Evolutionary conservation across 1,140 invertebrate species (phyloP), one percentile per base, ranked within the genome.

Genomic region (Pristionchus pacificus): DNA sequence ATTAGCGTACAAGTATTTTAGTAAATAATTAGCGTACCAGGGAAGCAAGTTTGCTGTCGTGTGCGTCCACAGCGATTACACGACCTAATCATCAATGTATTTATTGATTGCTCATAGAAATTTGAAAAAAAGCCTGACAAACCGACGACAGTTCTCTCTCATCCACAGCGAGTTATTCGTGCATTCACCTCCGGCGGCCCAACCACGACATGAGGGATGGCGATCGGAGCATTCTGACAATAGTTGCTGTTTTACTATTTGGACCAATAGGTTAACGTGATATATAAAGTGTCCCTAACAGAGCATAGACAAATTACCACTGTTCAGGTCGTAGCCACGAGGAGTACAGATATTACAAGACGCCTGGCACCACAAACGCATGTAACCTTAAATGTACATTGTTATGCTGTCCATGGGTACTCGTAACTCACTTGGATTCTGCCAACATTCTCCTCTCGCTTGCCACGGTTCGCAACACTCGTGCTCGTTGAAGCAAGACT

Each of bases 111-210:
- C n/a, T n/a, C n/a, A n/a, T n/a, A n/a, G 38, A 49, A 49, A 49
- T 49, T 49, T 19, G 38, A 19, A 49, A 67, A 10, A 25, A 2
- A 19, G 32, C 27, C 6, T n/a, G n/a, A n/a, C n/a, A n/a, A n/a
- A n/a, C n/a, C n/a, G n/a, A n/a, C 77, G 68, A 30, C 77, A 78
- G 49, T 78, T 78, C 28, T 78, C 77, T 2, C 64, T 65, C 78
- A 79, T 79, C 78, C 78, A 79, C 30, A 68, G 61, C 10, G 60
- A 38, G 60, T 69, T 69, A 3, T 60, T 57, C 59, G n/a, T 19
- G 65, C 78, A 79, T 67, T 79, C 79, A 19, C 78, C 80, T 28
- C 65, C 38, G 6, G 13, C 19, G 2, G 75, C 25, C 78, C 78
- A 79, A 25, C 28, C 28, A 28, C n/a, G 38, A 65, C 78, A 79